Percentiles rank a stretch among this genome's conserved stretches.
These are phyloP conservation scores for Drepana falcataria DNA, from an alignment of 2,888 invertebrate species.

Conservation along the genomic window DNA sequence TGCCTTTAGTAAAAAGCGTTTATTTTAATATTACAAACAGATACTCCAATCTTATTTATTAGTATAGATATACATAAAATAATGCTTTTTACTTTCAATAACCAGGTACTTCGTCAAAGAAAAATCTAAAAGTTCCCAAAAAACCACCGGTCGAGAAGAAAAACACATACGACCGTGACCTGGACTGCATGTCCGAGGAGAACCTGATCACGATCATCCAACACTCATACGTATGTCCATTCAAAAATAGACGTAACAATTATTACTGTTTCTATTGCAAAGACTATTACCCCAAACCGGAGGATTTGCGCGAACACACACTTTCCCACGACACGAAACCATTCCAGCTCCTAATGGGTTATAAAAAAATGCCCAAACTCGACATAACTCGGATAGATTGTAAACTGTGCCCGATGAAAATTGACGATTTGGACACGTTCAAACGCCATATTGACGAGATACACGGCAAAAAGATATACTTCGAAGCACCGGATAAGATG, in stretches of 20 bases:
- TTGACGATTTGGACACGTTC: slow-evolving; percentile 52
- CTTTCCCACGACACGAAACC: slow-evolving; percentile 63
- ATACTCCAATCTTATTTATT: no score
- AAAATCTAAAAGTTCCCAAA: slow-evolving; percentile 30
- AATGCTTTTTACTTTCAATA: slow-evolving; percentile 2
- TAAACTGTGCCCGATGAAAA: slow-evolving; percentile 51
- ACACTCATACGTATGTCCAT: slow-evolving; percentile 65
- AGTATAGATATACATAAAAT: no score
- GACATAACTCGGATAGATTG: slow-evolving; percentile 68
- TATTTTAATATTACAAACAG: no score
- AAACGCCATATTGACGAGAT: slow-evolving; percentile 60
- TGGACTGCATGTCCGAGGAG: slow-evolving; percentile 69
- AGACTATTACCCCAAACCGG: slow-evolving; percentile 65
- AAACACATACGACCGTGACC: slow-evolving; percentile 56
- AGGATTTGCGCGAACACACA: slow-evolving; percentile 64
- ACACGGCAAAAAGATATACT: slow-evolving; percentile 64
- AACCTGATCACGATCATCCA: slow-evolving; percentile 65
- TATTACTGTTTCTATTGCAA: slow-evolving; percentile 72
- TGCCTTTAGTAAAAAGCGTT: no score
- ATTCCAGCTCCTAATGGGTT: slow-evolving; percentile 62
- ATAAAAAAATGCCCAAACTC: slow-evolving; percentile 67
- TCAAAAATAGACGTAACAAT: slow-evolving; percentile 65
- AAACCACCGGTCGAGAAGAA: slow-evolving; percentile 55
- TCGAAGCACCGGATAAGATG: slow-evolving; percentile 66
- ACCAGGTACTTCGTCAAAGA: slow-evolving; percentile 34